phyloP scores from a whole-genome alignment of 2,888 invertebrate genomes.

The Uloborus plumipes region DNA sequence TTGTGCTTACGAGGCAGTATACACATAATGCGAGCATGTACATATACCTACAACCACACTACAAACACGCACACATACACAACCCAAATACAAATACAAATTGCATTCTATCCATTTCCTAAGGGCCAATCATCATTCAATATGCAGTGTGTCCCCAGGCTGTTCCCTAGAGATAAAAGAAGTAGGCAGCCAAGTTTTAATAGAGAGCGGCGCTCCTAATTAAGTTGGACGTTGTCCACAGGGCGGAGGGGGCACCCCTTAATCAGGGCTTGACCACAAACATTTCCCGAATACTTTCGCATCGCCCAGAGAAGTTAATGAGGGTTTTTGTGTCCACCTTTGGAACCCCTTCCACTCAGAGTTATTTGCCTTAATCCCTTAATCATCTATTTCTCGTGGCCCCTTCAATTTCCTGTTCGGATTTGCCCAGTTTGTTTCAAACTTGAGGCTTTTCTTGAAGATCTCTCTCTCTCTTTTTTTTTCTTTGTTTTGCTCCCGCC shows the following conservation, averaged over 20 bases:
- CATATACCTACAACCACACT: too few species aligned
- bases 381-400: slow-evolving; percentile 58
- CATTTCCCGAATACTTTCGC: slow-evolving; percentile 60
- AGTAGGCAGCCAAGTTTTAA: slow-evolving; percentile 50
- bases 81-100: too few species aligned
- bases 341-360: slow-evolving; percentile 9
- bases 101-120: too few species aligned
- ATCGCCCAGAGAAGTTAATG: slow-evolving; percentile 50
- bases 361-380: slow-evolving; percentile 62
- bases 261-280: slow-evolving; percentile 64
- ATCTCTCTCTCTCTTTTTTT: too few species aligned
- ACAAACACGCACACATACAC: too few species aligned
- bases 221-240: slow-evolving; percentile 58
- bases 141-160: slow-evolving; percentile 35
- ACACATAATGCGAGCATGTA: too few species aligned
- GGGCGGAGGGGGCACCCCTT: slow-evolving; percentile 44
- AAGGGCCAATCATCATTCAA: slow-evolving; percentile 19
- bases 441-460: not conserved
- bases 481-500: not conserved
- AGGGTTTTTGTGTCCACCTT: slow-evolving; percentile 52
- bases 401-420: slow-evolving; percentile 62
- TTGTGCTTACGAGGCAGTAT: too few species aligned
- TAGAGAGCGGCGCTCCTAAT: slow-evolving; percentile 55
- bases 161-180: slow-evolving; percentile 12
- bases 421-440: slow-evolving; percentile 47